Base-by-base conservation (phyloP, 2,888 invertebrate species). In the Torymus texanus region DNA sequence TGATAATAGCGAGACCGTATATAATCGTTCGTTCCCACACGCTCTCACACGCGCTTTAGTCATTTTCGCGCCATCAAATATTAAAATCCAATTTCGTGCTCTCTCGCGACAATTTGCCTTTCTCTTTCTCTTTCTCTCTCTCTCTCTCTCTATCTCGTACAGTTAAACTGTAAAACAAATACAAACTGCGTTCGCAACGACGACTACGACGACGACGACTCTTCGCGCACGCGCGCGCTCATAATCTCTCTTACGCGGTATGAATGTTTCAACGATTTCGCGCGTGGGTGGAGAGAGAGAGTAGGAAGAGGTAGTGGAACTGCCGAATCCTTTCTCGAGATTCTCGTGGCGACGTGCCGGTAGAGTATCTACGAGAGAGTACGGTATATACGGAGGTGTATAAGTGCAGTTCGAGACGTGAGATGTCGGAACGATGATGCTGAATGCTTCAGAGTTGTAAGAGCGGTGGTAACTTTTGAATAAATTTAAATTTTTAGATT, bases 141-240 rank as follows among this genome's bases (percentile, higher is more conserved):
- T 24, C 75, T 24, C 51, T 16, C 62, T 61, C 68, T 24, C 75
- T 10, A n/a, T 50, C n/a, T 55, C 16, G n/a, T 11, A 4, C 63
- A 21, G 70, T 77, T 77, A 73, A 79, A 79, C 77, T 75, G 71
- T 77, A 75, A 81, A 81, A 81, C 75, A 81, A 79, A 81, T 81
- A 77, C 53, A 63, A 77, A 77, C 63, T 65, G 62, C 67, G 21
- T 8, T 41, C 41, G 8, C 41, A 8, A 8, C 41, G 10, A 41
- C 8, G 41, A 8, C 5, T 5, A 8, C 41, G 41, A 41, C 41
- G 0, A 41, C 41, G 41, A 41, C 8, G 5, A 41, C 41, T 41
- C 41, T 41, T 41, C 41, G 5, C 41, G 41, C 41, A 41, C 41
- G 41, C 41, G 29, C 29, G 41, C 70, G 61, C 78, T 81, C 75